Conservation (phyloP, 2,113 vertebrate species). For the Microcebus ravelobensis region DNA sequence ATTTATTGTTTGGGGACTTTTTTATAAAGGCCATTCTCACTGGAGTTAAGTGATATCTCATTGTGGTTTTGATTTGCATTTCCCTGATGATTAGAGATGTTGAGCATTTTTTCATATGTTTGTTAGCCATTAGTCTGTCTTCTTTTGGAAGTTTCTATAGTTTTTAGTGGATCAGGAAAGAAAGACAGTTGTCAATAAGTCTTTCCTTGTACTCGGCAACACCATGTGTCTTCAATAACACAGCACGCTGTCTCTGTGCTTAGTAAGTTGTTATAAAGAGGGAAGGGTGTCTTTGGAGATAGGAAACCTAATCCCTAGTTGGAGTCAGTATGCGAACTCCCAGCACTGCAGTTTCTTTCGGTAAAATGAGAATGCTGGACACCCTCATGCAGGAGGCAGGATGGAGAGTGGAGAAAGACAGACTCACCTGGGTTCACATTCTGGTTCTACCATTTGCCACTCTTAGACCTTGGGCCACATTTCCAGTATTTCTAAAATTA, state of each 20-base stretch:
- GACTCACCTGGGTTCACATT: not conserved
- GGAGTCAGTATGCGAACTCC: not conserved
- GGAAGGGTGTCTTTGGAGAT: not conserved
- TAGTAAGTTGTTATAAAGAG: not conserved
- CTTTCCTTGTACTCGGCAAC: not conserved
- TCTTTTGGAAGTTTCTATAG: not conserved
- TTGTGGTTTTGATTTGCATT: too few species aligned
- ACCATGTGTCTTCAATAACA: not conserved
- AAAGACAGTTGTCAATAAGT: not conserved
- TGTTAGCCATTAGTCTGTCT: too few species aligned
- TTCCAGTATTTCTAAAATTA: not conserved
- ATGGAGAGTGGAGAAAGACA: not conserved
- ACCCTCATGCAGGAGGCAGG: not conserved
- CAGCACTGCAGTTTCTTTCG: not conserved
- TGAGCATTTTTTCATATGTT: too few species aligned
- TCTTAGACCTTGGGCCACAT: not conserved
- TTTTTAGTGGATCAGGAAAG: not conserved
- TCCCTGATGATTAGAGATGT: too few species aligned
- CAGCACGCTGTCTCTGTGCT: not conserved
- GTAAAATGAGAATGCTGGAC: not conserved
- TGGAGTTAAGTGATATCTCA: too few species aligned
- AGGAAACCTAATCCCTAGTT: not conserved
- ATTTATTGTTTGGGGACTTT: too few species aligned
- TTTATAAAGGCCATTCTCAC: too few species aligned
- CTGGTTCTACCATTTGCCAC: not conserved